Conservation (phyloP, 2,888 invertebrate species). For the Polyommatus icarus region DNA sequence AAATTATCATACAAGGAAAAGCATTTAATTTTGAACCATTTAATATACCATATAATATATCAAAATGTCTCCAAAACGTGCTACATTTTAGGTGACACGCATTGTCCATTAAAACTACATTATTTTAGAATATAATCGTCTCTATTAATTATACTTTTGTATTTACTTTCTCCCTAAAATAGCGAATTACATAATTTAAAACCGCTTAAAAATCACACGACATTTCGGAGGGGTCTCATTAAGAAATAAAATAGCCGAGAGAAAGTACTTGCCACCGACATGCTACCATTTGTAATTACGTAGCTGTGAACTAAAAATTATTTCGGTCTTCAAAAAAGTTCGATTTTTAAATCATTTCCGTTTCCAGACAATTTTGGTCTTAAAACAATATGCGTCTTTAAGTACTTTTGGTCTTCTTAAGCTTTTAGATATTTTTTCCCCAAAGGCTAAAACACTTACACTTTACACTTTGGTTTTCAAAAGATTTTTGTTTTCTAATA, state of each 20-base stretch:
- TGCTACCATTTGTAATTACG: not conserved
- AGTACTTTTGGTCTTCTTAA: too few species aligned
- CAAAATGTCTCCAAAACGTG: too few species aligned
- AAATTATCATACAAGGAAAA: not conserved
- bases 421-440: too few species aligned
- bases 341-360: not conserved
- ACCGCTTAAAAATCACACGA: not conserved
- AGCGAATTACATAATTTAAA: conserved; percentile 3
- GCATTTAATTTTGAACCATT: too few species aligned
- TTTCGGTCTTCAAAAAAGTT: not conserved
- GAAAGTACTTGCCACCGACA: not conserved
- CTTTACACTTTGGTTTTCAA: too few species aligned
- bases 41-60: too few species aligned
- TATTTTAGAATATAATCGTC: not conserved
- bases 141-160: not conserved
- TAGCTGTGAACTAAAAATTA: not conserved
- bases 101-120: not conserved
- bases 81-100: not conserved
- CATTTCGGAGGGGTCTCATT: not conserved
- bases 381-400: too few species aligned
- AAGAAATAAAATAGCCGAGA: not conserved
- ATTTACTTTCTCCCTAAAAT: not conserved
- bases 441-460: too few species aligned
- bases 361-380: too few species aligned
- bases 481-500: not conserved